Evolutionary conservation across 2,113 vertebrate genomes (phyloP).

Genomic region (Fregetta grallaria): DNA sequence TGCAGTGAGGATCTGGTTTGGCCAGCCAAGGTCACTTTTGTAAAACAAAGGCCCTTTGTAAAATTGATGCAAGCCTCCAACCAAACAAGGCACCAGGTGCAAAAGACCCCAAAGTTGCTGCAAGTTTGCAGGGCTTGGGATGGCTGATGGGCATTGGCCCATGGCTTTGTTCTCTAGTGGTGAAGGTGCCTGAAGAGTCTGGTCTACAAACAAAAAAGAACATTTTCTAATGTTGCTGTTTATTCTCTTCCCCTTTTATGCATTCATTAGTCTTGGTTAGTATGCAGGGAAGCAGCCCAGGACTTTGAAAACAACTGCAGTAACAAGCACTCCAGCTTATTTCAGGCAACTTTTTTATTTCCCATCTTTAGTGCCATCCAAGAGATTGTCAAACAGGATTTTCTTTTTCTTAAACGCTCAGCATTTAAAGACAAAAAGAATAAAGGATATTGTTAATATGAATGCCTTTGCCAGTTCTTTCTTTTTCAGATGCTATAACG

Average conservation of each 20-base stretch:
- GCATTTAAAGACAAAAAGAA: neutral
- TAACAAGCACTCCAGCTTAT: neutral
- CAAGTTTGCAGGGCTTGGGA: neutral
- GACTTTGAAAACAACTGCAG: neutral
- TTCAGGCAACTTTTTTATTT: neutral
- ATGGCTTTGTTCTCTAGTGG: neutral
- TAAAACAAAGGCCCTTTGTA: neutral
- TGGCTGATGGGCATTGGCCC: too few species aligned
- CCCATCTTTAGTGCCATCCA: neutral
- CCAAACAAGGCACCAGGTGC: neutral
- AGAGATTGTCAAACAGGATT: neutral
- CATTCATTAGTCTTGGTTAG: neutral
- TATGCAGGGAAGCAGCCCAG: neutral
- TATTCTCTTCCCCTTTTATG: neutral
- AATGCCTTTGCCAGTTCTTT: neutral
- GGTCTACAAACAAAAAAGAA: neutral
- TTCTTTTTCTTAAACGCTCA: neutral
- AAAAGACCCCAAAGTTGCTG: neutral
- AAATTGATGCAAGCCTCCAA: neutral
- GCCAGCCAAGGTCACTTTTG: neutral
- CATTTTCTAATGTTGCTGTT: neutral
- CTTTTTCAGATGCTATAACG: neutral
- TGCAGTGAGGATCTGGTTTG: neutral
- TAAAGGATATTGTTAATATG: neutral
- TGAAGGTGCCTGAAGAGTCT: neutral